phyloP scores from a whole-genome alignment of 2,797 vertebrate genomes.

The Carcharodon carcharias region DNA sequence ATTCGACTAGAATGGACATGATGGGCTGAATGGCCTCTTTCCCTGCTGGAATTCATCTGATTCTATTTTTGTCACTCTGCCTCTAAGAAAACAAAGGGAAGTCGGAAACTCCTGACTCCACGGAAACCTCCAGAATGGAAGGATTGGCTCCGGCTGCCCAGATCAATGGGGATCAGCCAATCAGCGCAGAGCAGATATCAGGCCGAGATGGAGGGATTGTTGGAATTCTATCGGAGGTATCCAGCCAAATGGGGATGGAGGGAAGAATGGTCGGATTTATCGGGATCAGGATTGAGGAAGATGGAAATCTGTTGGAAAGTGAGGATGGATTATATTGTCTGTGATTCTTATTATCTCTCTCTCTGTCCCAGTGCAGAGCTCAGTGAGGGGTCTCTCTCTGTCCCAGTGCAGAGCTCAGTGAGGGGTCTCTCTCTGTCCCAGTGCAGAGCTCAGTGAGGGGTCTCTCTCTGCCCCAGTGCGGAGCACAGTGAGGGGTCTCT shows the following conservation, averaged over 20 bases:
- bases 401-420: not conserved
- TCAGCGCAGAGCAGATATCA: not conserved
- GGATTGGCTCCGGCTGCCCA: not conserved
- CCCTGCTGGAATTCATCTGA: not conserved
- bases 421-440: not conserved
- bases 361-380: not conserved
- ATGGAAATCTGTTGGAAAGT: not conserved
- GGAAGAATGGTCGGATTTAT: not conserved
- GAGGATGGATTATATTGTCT: not conserved
- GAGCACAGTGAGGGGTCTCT: not conserved
- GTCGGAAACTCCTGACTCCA: no score
- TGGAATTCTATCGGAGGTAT: not conserved
- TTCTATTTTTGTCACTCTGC: not conserved
- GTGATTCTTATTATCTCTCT: not conserved
- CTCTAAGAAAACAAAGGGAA: not conserved
- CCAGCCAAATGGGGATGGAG: not conserved
- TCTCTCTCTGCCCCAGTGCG: not conserved
- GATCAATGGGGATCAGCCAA: not conserved
- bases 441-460: not conserved
- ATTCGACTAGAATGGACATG: constrained; percentile 42
- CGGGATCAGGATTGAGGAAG: not conserved
- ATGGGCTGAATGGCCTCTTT: not conserved
- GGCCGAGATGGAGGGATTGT: not conserved
- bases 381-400: not conserved
- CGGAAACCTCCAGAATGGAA: not conserved